Evolutionary conservation across 2,888 invertebrate species (phyloP), one percentile per base, ranked within the genome.

Genomic region (Drosophila borealis): DNA sequence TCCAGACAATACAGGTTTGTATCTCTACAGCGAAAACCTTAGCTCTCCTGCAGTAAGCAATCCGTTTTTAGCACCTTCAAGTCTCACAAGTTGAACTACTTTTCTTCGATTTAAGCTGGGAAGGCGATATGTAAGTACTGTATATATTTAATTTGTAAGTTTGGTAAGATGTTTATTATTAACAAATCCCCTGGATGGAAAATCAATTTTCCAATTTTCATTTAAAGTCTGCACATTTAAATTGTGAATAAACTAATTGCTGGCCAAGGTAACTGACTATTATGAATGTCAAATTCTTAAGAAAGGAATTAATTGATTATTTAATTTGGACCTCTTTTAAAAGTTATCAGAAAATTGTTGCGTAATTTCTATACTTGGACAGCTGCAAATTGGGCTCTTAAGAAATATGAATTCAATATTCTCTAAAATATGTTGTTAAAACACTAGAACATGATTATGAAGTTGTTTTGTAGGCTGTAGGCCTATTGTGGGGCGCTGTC

Each of bases 301-400:
- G 25, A 49, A 60, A 44, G 45, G 11, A 49, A 56, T 72, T 37
- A 36, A 37, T 46, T 59, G 33, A 14, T 21, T 61, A 63, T 81
- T 65, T 25, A 61, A 72, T 75, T 61, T 49, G 42, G 4, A 0
- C 0, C 5, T 17, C 25, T 17, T 39, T n/a, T 25, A 44, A 49
- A 9, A 33, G 21, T 29, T 14, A 36, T 9, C 42, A 42, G 57
- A 61, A 67, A 80, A 66, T 86, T 61, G 46, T 63, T 80, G 57
- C 69, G 62, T 59, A 56, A 55, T 55, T 64, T 11, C 36, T 39
- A 5, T 3, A n/a, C 6, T 19, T 10, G 3, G 10, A 13, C 21
- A 33, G 34, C n/a, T 39, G 46, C 41, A 29, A 44, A 57, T 45
- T 50, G 37, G 45, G 33, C 63, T 53, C 59, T 44, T 60, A 48